Conservation (phyloP, 1,140 invertebrate genomes). For the Bombus impatiens region DNA sequence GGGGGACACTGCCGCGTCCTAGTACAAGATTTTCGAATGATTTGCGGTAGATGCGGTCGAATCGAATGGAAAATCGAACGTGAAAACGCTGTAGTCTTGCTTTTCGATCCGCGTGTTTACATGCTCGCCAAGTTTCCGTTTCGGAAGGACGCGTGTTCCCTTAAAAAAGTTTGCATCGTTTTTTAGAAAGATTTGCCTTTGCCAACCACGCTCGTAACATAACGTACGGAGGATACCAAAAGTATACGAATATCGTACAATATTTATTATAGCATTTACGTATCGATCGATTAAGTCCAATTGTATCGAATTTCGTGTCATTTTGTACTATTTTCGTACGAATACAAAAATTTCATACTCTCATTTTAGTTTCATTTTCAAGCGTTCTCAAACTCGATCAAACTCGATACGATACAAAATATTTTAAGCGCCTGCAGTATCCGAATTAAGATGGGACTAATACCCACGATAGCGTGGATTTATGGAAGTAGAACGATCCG, state of each 20-base stretch:
- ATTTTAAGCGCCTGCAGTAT: too few relatives aligned
- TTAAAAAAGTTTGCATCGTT: not conserved
- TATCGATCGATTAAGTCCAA: too few relatives aligned
- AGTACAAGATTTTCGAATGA: constrained; percentile 61
- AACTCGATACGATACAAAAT: too few relatives aligned
- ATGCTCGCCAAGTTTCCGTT: not conserved
- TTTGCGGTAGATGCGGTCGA: constrained; percentile 47
- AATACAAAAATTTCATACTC: not conserved
- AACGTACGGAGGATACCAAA: not conserved
- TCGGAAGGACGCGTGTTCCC: not conserved
- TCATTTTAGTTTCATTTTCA: too few relatives aligned
- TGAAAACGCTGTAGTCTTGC: not conserved
- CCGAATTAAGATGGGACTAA: too few relatives aligned
- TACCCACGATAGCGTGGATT: too few relatives aligned
- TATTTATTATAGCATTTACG: too few relatives aligned
- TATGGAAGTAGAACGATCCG: too few relatives aligned
- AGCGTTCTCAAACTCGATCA: too few relatives aligned
- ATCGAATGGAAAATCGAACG: constrained; percentile 29
- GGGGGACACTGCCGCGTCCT: constrained; percentile 48
- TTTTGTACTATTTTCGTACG: not conserved
- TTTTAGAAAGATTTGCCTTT: not conserved
- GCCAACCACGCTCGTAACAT: not conserved
- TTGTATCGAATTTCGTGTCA: not conserved
- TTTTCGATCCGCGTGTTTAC: not conserved
- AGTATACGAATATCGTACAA: not conserved